These are phyloP conservation scores for Theretra japonica DNA, from an alignment of 2,888 invertebrate species.

Conservation along the genomic window DNA sequence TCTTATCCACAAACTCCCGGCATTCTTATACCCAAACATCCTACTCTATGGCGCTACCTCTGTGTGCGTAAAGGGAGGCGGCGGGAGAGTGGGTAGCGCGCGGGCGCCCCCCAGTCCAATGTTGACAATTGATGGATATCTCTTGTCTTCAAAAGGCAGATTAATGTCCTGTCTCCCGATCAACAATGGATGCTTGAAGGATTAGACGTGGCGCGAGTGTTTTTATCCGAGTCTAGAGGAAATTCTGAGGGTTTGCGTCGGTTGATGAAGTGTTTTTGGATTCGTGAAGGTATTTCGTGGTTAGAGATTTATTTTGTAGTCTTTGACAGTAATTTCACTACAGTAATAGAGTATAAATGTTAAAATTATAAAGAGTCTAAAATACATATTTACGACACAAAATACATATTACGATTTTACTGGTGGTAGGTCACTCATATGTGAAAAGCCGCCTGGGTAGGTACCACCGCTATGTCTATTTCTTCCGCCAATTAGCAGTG, in stretches of 20 bases:
- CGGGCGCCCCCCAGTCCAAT: conserved; percentile 74
- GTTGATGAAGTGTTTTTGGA: conserved; percentile 15
- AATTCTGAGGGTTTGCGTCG: conserved; percentile 23
- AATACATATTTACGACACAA: too few relatives aligned
- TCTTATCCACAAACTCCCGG: conserved; percentile 21
- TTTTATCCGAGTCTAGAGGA: conserved; percentile 26
- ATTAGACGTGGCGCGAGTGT: conserved; percentile 57
- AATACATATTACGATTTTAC: too few relatives aligned
- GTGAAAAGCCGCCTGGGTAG: too few relatives aligned
- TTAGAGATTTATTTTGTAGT: background rate
- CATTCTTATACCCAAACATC: background rate
- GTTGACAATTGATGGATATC: conserved; percentile 85
- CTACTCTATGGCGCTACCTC: conserved; percentile 65
- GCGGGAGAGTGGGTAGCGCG: conserved; percentile 53
- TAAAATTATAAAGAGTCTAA: too few relatives aligned
- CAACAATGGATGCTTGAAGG: conserved; percentile 74
- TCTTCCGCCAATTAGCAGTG: too few relatives aligned
- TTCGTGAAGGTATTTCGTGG: background rate
- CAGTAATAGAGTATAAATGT: too few relatives aligned
- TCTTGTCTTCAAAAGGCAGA: conserved; percentile 83
- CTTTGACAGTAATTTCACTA: background rate
- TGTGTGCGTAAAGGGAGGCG: conserved; percentile 64
- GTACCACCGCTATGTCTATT: too few relatives aligned
- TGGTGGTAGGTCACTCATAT: too few relatives aligned
- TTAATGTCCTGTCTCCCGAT: conserved; percentile 75